Evolutionary conservation across 2,888 invertebrate species (phyloP).

Genomic region (Dasysyrphus albostriatus): DNA sequence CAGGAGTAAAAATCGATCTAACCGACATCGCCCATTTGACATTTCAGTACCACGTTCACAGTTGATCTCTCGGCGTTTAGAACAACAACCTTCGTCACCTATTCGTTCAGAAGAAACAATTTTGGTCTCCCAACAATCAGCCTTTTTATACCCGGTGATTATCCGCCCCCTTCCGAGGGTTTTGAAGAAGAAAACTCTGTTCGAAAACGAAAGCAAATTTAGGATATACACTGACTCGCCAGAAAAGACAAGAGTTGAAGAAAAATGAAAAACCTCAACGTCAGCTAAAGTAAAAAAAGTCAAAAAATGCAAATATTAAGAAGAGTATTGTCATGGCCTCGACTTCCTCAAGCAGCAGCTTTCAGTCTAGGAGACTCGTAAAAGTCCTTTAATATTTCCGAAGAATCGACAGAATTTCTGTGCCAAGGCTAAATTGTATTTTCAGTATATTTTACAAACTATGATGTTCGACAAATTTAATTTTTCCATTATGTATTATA

Average conservation of each 20-base stretch:
- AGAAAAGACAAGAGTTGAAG: background rate
- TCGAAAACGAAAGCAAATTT: background rate
- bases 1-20: no score
- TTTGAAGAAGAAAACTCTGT: background rate
- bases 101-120: background rate
- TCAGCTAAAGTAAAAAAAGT: no score
- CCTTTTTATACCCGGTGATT: background rate
- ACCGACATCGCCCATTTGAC: no score
- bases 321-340: no score
- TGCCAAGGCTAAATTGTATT: no score
- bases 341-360: no score
- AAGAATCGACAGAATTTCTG: background rate
- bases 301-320: no score
- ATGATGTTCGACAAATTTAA: no score
- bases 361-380: background rate
- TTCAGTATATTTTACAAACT: no score
- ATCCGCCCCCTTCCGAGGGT: background rate
- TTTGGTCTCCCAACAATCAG: background rate
- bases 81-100: background rate
- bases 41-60: no score
- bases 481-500: no score
- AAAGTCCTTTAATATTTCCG: background rate
- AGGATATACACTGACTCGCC: constrained; percentile 2
- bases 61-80: no score
- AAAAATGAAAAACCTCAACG: background rate